phyloP scores from a whole-genome alignment of 2,797 vertebrate genomes.

The Bovichtus diacanthus region DNA sequence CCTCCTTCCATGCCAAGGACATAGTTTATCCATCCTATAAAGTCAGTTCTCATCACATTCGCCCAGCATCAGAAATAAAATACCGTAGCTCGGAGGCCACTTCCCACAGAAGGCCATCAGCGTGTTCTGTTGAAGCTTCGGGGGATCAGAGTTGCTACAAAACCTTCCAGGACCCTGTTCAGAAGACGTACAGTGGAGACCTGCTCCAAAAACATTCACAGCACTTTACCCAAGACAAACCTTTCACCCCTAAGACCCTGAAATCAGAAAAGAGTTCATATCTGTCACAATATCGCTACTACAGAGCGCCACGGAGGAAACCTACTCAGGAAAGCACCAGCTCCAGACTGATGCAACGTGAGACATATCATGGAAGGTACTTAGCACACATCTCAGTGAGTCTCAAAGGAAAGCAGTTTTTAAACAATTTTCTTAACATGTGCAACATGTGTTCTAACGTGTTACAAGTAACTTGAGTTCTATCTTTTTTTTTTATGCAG shows the following conservation, averaged over 20 bases:
- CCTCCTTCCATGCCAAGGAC: constrained; percentile 81
- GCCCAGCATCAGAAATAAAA: constrained; percentile 64
- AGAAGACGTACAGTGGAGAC: constrained; percentile 88
- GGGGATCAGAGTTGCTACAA: constrained; percentile 66
- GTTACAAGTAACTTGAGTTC: neutral
- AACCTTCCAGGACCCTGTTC: constrained; percentile 81
- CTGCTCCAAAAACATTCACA: constrained; percentile 91
- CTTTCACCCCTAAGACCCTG: constrained; percentile 93
- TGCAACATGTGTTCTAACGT: neutral
- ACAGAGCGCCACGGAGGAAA: constrained; percentile 87
- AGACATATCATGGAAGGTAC: constrained; percentile 87
- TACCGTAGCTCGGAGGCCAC: constrained; percentile 36
- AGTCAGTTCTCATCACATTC: constrained; percentile 19
- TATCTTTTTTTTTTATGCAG: constrained; percentile 54
- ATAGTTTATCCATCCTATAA: constrained; percentile 74
- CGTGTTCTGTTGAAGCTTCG: constrained; percentile 43
- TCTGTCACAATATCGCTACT: constrained; percentile 91
- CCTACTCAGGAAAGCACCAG: constrained; percentile 51
- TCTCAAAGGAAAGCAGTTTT: neutral
- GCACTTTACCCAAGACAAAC: constrained; percentile 88
- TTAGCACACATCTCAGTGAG: neutral
- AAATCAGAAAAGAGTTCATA: constrained; percentile 90
- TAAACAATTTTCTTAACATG: neutral
- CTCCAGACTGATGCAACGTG: constrained; percentile 53
- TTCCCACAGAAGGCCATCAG: constrained; percentile 59